phyloP scores from a whole-genome alignment of 2,113 vertebrate species.

The Calyptomena viridis region DNA sequence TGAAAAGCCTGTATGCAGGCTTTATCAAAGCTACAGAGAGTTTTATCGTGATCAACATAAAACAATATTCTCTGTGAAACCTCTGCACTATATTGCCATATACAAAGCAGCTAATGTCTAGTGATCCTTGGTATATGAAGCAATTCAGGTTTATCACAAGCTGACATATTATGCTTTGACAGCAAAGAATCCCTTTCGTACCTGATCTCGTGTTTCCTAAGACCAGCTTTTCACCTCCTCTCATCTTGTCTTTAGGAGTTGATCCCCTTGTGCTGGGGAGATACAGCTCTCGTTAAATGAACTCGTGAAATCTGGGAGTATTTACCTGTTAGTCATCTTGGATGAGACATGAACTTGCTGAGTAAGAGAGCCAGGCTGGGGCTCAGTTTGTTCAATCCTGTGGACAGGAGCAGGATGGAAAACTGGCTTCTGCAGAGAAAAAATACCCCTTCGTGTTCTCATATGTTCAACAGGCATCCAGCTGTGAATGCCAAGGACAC shows the following conservation, averaged over 20 bases:
- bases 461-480: background rate
- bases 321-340: background rate
- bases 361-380: background rate
- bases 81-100: constrained; percentile 37
- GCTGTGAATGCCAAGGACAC: background rate
- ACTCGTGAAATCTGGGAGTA: background rate
- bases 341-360: background rate
- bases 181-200: constrained; percentile 58
- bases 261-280: constrained; percentile 22
- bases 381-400: background rate
- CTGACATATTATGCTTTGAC: constrained; percentile 52
- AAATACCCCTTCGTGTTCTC: background rate
- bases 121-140: constrained; percentile 60
- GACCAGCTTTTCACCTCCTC: constrained; percentile 51
- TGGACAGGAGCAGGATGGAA: background rate
- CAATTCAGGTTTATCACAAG: constrained; percentile 46
- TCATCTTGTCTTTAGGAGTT: constrained; percentile 54
- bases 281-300: constrained; percentile 16
- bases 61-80: constrained; percentile 57
- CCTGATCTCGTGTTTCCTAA: constrained; percentile 50
- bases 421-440: background rate
- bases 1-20: constrained; percentile 32
- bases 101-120: constrained; percentile 61
- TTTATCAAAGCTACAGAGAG: constrained; percentile 51
- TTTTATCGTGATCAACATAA: constrained; percentile 58